Evolutionary conservation across 2,888 invertebrate genomes (phyloP), one percentile per base, ranked within the genome.

Genomic region (Caenorhabditis macrosperma): DNA sequence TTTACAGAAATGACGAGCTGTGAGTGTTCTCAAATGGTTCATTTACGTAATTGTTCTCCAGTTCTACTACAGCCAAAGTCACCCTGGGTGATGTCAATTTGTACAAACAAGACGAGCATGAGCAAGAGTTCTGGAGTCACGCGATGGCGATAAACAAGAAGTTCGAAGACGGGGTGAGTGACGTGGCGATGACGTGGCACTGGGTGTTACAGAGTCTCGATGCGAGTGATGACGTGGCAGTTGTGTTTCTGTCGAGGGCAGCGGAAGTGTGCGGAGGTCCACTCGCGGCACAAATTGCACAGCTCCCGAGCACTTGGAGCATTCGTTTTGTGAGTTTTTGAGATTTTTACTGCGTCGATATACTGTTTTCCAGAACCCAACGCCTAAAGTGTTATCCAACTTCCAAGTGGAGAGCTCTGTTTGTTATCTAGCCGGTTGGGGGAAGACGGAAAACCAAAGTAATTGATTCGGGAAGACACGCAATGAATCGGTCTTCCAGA

Each of bases 371-470:
- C 35, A 20, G 22, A 2, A 54, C 60, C 46, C 44, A 50, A 54
- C 67, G 17, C 57, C 74, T 1, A 48, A 60, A 33, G 35, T 35
- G 0, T 2, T 26, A 1, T 30, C 75, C 0, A 46, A 75, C 4
- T 28, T 55, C 6, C 60, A 75, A 33, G 17, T 77, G 0, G 78
- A 78, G 24, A 57, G 9, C 12, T 66, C 78, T 0, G 38, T 72
- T 6, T 78, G 78, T 28, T 78, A 66, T 38, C 50, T 59, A 5
- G 78, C 68, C 4, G 78, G 78, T 15, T 78, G 78, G 78, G 78
- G 78, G 17, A 67, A 50, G 30, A 74, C 67, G 0, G 71, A 78
- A 15, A 66, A 63, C 28, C 35, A 50, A 52, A 64, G 61, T 64
- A 15, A 2, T 15, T 46, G 6, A 15, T n/a, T n/a, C 9, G 5